phyloP scores from a whole-genome alignment of 64 coral and sea anemone species.

The Porites lutea region DNA sequence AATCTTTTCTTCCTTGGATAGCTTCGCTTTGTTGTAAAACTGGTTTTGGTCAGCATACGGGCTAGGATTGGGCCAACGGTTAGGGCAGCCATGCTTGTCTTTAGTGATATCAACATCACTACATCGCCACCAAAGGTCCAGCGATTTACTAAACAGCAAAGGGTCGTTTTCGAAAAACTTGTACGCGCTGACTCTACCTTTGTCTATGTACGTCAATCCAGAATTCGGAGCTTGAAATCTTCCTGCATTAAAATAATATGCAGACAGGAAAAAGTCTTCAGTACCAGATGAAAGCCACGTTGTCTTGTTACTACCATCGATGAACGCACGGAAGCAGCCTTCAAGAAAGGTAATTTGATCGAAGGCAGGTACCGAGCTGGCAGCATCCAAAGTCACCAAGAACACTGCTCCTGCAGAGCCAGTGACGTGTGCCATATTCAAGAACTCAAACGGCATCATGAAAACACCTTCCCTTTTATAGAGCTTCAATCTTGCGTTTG shows the following conservation, averaged over 20 bases:
- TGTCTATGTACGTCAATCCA: conserved; percentile 19
- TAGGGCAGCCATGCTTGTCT: conserved; percentile 17
- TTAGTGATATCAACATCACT: not conserved
- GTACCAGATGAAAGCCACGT: conserved; percentile 73
- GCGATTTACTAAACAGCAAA: conserved; percentile 54
- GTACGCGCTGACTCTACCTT: conserved; percentile 25
- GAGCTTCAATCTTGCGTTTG: conserved; percentile 15
- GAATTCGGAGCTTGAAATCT: conserved; percentile 19
- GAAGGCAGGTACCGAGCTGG: not conserved
- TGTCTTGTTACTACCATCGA: conserved; percentile 45
- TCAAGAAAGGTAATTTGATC: conserved; percentile 53
- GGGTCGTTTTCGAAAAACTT: conserved; percentile 66
- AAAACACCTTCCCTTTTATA: conserved; percentile 15
- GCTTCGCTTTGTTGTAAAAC: not conserved
- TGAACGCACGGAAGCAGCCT: conserved; percentile 53
- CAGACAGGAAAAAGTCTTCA: conserved; percentile 73
- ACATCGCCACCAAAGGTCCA: conserved; percentile 52
- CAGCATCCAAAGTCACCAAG: conserved; percentile 38
- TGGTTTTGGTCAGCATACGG: not conserved
- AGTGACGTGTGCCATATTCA: not conserved
- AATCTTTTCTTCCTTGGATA: not conserved
- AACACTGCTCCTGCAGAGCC: conserved; percentile 49
- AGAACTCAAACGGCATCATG: conserved; percentile 43
- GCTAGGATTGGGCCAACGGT: not conserved
- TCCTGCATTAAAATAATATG: conserved; percentile 54